phyloP scores from a whole-genome alignment of 2,888 invertebrate genomes.

The Unio pictorum region DNA sequence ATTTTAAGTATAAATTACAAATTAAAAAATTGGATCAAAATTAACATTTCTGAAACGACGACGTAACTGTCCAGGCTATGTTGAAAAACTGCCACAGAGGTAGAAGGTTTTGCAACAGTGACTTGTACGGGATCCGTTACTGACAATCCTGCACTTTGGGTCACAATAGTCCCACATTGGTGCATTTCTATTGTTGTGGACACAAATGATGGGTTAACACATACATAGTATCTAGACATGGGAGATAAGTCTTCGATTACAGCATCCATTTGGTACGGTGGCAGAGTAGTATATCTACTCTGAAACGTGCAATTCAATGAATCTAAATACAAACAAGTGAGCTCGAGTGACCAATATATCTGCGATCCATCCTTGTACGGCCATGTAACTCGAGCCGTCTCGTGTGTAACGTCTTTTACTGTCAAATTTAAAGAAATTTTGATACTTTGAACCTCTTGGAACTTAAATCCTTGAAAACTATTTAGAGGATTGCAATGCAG shows the following conservation, averaged over 20 bases:
- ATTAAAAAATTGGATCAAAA: no score
- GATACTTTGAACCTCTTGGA: conserved; percentile 9
- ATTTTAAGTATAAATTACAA: no score
- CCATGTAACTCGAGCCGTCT: conserved; percentile 34
- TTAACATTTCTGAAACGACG: no score
- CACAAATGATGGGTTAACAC: conserved; percentile 46
- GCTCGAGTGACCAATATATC: conserved; percentile 42
- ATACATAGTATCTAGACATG: conserved; percentile 39
- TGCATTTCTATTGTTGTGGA: conserved; percentile 21
- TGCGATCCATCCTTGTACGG: conserved; percentile 42
- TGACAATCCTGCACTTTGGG: neutral
- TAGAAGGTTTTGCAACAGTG: no score
- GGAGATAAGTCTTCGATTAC: conserved; percentile 25
- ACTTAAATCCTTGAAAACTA: conserved; percentile 25
- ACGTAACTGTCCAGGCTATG: no score
- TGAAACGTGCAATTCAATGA: conserved; percentile 31
- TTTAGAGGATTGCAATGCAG: conserved; percentile 39
- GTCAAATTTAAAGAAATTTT: conserved; percentile 39
- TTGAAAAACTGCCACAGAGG: no score
- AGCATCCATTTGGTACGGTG: conserved; percentile 30
- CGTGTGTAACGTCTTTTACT: conserved; percentile 18
- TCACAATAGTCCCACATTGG: conserved; percentile 25
- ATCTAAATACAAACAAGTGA: conserved; percentile 26
- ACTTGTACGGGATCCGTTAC: no score
- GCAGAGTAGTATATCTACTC: conserved; percentile 26